A percentile compares a stretch with the other conserved stretches of the same genome.
Conservation (phyloP, 2,888 invertebrate genomes). For the Hydraecia micacea region DNA sequence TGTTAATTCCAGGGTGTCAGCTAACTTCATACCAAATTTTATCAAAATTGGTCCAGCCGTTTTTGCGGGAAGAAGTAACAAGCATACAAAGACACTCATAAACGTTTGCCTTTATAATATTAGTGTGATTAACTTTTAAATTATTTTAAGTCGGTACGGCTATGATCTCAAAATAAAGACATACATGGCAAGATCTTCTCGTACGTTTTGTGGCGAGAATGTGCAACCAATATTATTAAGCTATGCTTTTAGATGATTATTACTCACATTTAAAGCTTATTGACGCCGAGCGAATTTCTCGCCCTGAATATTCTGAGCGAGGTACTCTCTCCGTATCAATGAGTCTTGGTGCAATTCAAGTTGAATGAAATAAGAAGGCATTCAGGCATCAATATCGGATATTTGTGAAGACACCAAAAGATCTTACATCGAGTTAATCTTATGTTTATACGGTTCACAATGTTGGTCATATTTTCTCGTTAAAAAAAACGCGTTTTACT, state of each 20-base stretch:
- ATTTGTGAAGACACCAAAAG: slow-evolving; percentile 54
- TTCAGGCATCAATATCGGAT: neutral
- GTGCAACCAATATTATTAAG: neutral
- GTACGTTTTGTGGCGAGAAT: neutral
- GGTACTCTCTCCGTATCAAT: neutral
- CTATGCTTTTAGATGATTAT: neutral
- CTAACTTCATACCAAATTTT: no score
- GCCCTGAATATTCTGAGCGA: neutral
- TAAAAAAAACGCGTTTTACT: slow-evolving; percentile 43
- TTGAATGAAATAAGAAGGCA: neutral
- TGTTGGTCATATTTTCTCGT: slow-evolving; percentile 27
- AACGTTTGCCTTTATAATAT: no score
- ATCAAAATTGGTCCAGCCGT: no score
- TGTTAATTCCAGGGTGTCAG: no score
- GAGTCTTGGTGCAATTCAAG: neutral
- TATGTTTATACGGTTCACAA: slow-evolving; percentile 49
- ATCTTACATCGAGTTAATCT: slow-evolving; percentile 56
- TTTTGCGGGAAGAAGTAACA: no score
- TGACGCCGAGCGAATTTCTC: neutral
- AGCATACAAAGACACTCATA: no score
- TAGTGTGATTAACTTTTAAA: neutral
- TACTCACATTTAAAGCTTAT: neutral
- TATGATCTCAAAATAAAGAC: neutral
- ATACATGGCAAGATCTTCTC: neutral
- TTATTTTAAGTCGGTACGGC: neutral